Base-by-base conservation (phyloP, 1,140 invertebrate genomes). In the Ceratina japonica region DNA sequence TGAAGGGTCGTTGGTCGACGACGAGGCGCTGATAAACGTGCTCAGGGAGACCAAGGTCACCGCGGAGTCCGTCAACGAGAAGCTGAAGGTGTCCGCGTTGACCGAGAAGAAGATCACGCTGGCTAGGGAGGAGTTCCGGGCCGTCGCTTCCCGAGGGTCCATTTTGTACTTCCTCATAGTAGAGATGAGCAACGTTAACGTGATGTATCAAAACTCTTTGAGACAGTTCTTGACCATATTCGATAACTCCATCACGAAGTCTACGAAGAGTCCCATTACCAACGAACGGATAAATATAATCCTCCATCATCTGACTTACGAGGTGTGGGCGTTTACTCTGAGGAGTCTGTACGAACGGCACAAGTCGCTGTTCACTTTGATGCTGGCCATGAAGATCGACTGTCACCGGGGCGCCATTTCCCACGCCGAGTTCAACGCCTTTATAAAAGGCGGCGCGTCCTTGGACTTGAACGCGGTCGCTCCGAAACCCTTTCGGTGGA, bases 91-190 rank as follows among this genome's bases (percentile, higher is more conserved):
- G 58, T 96, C 98, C 0, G 97, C 96, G 79, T 95, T 98, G 20
- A 99, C 98, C 0, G 97, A 98, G 89, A 95, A 95, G 64, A 99
- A 99, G 92, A 99, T 99, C 73, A 98, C 97, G 83, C 94, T 96
- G 75, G 98, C 98, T 0, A 93, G 98, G 71, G 98, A 99, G 93
- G 98, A 99, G 91, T 99, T 98, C 91, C 93, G 98, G 82, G 97
- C 98, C 0, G 98, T 99, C 3, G 98, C 98, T 7, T 96, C 97
- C 0, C 93, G 98, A 81, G 98, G 98, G 22, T 98, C 97, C 0
- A 98, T 99, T 75, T 92, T 99, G 0, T 99, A 99, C 87, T 99
- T 99, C 90, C 93, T 99, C 1, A 99, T 99, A 69, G 97, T 98
- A 0, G 98, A 99, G 92, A 99, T 99, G 98, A 97, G 97, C 82